Base-by-base conservation (phyloP, 2,888 invertebrate species). In the Nymphalis urticae region DNA sequence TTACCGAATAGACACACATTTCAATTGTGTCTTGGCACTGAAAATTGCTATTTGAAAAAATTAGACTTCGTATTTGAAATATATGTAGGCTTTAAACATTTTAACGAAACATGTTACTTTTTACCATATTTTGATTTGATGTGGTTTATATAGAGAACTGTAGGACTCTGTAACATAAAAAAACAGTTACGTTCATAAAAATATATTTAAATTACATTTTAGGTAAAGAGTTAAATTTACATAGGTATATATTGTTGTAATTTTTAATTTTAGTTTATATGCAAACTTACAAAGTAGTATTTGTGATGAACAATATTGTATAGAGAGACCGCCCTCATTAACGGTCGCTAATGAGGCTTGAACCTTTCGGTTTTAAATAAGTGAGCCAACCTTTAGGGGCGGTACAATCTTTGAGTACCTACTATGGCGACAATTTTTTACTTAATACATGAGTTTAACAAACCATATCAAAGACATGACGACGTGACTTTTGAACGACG, bases 281-380 rank as follows among this genome's bases (percentile, higher is more conserved):
- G 10, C 10, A 42, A 42, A 42, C 2, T 76, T 79, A 82, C 82
- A 75, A 79, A 80, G 81, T 78, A 82, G 81, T 85, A 84, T 85
- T 81, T 85, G 83, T 77, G 75, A 76, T 72, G 72, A 80, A 77
- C 82, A 84, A 17, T 78, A 85, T 84, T 86, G 85, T 87, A 81
- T 76, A 77, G 79, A 85, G 81, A 77, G 78, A 86, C 86, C 88
- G 89, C 87, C 90, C 85, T 92, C 91, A 92, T 93, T 93, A 93
- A 89, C 81, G 86, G 83, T 82, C 77, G 87, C 91, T 93, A 93
- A 93, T 93, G 93, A 92, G 87, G 86, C 93, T 87, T 91, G 86
- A 87, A 81, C 84, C 88, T 87, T 88, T 85, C 83, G 80, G 89
- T 88, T 91, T 91, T 89, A 92, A 92, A 91, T 92, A 90, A 88